Percentiles rank a stretch among this genome's conserved stretches.
Conservation (phyloP, 2,113 vertebrate species). For the Dascyllus trimaculatus region DNA sequence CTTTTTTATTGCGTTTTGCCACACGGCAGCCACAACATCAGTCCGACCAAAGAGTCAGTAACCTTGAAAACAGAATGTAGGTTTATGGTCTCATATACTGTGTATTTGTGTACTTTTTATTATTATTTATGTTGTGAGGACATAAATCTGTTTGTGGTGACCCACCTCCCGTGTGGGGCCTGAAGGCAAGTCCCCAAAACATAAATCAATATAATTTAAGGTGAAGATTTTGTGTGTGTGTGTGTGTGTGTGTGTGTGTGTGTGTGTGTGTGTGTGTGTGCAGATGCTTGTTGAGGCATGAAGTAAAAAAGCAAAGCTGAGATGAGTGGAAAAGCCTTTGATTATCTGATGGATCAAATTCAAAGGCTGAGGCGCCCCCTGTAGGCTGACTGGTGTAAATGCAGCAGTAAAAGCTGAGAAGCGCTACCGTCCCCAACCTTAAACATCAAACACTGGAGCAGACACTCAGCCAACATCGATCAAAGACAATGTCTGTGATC, state of each 20-base stretch:
- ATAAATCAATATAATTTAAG: neutral
- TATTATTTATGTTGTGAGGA: neutral
- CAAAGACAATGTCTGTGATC: constrained; percentile 13
- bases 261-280: neutral
- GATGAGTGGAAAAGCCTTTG: constrained; percentile 18
- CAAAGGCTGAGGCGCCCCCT: constrained; percentile 75
- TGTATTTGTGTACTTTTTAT: neutral
- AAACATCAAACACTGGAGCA: constrained; percentile 22
- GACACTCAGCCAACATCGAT: constrained; percentile 14
- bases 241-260: constrained; percentile 8
- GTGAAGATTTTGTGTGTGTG: neutral
- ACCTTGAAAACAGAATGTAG: constrained; percentile 31
- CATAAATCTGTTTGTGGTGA: neutral
- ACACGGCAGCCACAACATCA: constrained; percentile 43
- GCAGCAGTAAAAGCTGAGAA: constrained; percentile 25
- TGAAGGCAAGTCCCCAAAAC: neutral
- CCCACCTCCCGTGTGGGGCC: neutral
- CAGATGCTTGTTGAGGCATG: constrained; percentile 21
- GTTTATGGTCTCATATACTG: neutral
- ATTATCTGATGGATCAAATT: constrained; percentile 20
- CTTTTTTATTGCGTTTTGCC: neutral
- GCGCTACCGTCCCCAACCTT: neutral
- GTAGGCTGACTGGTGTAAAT: constrained; percentile 19
- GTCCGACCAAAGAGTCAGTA: constrained; percentile 3
- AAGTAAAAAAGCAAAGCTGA: constrained; percentile 29